phyloP scores from a whole-genome alignment of 1,140 invertebrate species.

The Drosophila setifemur region DNA sequence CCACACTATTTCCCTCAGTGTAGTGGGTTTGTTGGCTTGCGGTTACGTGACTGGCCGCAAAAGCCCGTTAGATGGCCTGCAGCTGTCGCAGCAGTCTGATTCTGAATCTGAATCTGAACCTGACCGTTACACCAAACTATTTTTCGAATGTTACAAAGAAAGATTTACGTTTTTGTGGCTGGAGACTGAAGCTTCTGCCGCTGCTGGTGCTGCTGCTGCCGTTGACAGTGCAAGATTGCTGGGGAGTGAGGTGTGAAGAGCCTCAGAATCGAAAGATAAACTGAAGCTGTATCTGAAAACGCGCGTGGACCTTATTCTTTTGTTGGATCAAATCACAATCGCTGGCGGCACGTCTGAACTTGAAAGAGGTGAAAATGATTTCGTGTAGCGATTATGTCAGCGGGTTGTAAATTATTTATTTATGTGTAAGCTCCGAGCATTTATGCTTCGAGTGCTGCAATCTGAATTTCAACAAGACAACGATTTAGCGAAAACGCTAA shows the following conservation, averaged over 20 bases:
- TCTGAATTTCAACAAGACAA: constrained; percentile 64
- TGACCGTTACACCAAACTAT: constrained; percentile 52
- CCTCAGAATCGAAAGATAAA: background rate
- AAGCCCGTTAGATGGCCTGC: constrained; percentile 71
- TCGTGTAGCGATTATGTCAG: constrained; percentile 65
- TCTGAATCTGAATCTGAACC: constrained; percentile 36
- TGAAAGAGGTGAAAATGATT: constrained; percentile 51
- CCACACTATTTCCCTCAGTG: constrained; percentile 5
- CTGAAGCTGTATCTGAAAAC: constrained; percentile 33
- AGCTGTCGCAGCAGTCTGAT: constrained; percentile 55
- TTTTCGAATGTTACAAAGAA: constrained; percentile 14
- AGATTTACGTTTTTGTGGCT: constrained; percentile 66
- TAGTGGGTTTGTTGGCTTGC: constrained; percentile 29
- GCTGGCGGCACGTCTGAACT: constrained; percentile 72
- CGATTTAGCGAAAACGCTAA: constrained; percentile 45
- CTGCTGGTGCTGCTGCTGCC: constrained; percentile 23
- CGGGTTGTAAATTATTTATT: constrained; percentile 56
- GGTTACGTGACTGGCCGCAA: constrained; percentile 67
- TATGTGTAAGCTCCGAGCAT: constrained; percentile 12
- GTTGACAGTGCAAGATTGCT: constrained; percentile 51
- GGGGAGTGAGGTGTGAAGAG: constrained; percentile 3
- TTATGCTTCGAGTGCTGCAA: constrained; percentile 39
- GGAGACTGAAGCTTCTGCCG: constrained; percentile 22
- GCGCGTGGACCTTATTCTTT: constrained; percentile 60
- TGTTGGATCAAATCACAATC: constrained; percentile 70